Evolutionary conservation across 2,888 invertebrate species (phyloP).

Genomic region (Deilephila elpenor): DNA sequence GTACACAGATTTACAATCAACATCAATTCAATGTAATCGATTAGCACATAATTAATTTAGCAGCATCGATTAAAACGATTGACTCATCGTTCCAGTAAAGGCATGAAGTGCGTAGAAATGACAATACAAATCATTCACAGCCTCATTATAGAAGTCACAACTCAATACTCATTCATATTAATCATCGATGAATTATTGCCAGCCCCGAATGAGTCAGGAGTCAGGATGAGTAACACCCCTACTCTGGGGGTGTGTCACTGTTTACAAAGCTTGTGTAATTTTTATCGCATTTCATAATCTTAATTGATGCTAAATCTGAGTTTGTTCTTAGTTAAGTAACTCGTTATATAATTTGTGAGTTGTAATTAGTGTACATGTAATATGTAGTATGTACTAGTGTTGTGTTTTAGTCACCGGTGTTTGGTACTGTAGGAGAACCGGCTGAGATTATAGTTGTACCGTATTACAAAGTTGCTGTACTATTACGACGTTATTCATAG

Average conservation of each 20-base stretch:
- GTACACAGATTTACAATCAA: background rate
- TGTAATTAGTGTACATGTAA: background rate
- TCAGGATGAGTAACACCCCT: conserved; percentile 57
- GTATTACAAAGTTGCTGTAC: too few species aligned
- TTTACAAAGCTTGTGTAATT: conserved; percentile 51
- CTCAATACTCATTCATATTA: conserved; percentile 62
- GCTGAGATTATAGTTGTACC: too few species aligned
- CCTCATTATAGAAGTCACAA: conserved; percentile 42
- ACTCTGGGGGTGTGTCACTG: conserved; percentile 66
- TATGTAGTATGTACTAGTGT: too few species aligned
- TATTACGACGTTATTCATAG: too few species aligned
- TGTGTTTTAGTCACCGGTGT: too few species aligned
- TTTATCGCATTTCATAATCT: conserved; percentile 21
- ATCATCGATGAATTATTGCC: conserved; percentile 56
- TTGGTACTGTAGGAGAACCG: too few species aligned
- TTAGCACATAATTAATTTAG: conserved; percentile 18
- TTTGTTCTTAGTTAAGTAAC: background rate
- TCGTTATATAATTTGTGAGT: background rate
- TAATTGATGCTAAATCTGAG: background rate
- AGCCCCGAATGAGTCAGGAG: conserved; percentile 65
- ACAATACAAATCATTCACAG: conserved; percentile 52
- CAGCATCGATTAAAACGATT: conserved; percentile 20
- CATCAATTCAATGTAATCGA: conserved; percentile 32
- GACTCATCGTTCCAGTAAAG: conserved; percentile 24
- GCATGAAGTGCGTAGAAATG: conserved; percentile 46